Evolutionary conservation across 2,797 vertebrate genomes (phyloP).

Genomic region (Acanthornis magna): DNA sequence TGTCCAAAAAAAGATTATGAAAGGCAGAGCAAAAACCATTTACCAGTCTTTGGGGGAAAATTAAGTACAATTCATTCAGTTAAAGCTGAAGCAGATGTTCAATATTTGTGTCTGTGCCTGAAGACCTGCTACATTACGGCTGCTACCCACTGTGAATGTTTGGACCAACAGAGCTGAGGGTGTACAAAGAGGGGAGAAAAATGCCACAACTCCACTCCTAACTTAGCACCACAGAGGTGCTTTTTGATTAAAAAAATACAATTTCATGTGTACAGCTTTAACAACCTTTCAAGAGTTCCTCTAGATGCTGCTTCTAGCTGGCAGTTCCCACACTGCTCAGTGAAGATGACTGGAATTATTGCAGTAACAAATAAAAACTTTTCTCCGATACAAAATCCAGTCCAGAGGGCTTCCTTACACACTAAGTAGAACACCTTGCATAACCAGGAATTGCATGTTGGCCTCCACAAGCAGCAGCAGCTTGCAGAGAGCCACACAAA

Average conservation of each 20-base stretch:
- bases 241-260: background rate
- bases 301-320: background rate
- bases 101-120: background rate
- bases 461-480: background rate
- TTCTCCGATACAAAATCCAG: background rate
- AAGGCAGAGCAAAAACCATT: conserved; percentile 44
- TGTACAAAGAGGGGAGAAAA: background rate
- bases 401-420: conserved; percentile 62
- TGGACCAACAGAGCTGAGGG: background rate
- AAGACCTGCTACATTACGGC: background rate
- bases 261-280: background rate
- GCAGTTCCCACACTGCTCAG: background rate
- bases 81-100: conserved; percentile 33
- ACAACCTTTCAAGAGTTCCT: conserved; percentile 2
- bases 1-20: conserved; percentile 47
- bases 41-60: conserved; percentile 24
- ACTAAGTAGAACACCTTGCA: conserved; percentile 43
- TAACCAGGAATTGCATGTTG: background rate
- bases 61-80: conserved; percentile 19
- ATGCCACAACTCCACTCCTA: background rate
- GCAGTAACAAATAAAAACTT: background rate
- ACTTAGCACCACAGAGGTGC: background rate
- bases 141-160: background rate
- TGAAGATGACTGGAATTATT: background rate
- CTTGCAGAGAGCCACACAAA: background rate